These are phyloP conservation scores for Aptenodytes forsteri DNA, from an alignment of 2,113 vertebrate genomes.

Conservation along the genomic window DNA sequence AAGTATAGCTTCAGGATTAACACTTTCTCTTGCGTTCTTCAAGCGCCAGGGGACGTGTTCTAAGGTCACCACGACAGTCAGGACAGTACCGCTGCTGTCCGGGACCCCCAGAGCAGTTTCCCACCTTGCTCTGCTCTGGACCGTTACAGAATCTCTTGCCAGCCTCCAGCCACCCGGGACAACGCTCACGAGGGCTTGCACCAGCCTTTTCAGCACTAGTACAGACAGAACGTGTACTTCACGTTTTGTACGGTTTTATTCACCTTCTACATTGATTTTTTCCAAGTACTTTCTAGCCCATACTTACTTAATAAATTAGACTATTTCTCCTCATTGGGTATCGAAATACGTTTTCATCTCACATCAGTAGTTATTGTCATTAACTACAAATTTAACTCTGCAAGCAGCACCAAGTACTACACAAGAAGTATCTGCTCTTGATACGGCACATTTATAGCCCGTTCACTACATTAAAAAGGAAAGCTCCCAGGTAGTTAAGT, in stretches of 20 bases:
- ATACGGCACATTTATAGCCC: no score
- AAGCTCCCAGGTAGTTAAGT: background rate
- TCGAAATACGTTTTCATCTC: background rate
- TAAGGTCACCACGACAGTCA: background rate
- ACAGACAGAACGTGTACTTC: background rate
- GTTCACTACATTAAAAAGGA: fast-evolving
- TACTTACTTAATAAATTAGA: background rate
- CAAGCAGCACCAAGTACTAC: no score
- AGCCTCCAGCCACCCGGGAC: background rate
- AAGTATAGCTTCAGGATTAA: background rate
- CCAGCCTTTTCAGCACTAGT: background rate
- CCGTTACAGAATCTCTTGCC: background rate
- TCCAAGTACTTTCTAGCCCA: background rate
- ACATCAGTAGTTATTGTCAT: background rate
- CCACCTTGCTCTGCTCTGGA: background rate
- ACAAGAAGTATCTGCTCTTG: background rate
- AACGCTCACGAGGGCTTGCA: background rate
- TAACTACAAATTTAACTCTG: background rate
- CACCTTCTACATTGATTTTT: background rate
- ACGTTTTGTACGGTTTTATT: background rate
- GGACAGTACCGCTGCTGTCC: fast-evolving
- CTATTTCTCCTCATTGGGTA: background rate
- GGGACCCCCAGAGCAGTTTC: fast-evolving
- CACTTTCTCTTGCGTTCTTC: background rate
- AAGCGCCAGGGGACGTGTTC: background rate